Conservation (phyloP, 92 coral and sea anemone genomes). For the Bergia puertoricense region DNA sequence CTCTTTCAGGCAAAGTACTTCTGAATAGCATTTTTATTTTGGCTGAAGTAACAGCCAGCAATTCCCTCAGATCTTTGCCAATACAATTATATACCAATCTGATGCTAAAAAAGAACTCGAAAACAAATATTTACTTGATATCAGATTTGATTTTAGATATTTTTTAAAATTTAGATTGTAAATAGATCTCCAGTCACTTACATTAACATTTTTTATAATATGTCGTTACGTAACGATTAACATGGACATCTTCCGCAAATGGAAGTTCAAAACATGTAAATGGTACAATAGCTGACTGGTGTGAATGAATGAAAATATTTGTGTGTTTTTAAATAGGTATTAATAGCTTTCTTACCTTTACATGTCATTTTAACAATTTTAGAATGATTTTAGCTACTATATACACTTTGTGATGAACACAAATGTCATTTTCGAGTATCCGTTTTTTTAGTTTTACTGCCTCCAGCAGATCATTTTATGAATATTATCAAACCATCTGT, state of each 20-base stretch:
- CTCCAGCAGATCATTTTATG: too few relatives aligned
- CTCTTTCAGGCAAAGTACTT: background rate
- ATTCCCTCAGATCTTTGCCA: background rate
- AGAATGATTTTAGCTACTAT: too few relatives aligned
- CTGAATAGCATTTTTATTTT: too few relatives aligned
- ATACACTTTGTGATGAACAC: too few relatives aligned
- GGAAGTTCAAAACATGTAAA: background rate
- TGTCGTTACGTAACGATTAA: background rate
- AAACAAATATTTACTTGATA: background rate
- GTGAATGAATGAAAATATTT: background rate
- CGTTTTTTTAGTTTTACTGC: too few relatives aligned
- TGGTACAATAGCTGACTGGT: background rate
- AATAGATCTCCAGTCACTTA: constrained; percentile 18
- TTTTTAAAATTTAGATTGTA: constrained; percentile 35
- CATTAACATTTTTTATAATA: constrained; percentile 29
- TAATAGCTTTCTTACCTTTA: background rate
- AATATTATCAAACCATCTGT: too few relatives aligned
- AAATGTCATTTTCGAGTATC: too few relatives aligned
- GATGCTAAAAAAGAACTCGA: background rate
- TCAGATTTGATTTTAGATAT: constrained; percentile 34
- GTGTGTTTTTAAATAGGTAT: too few relatives aligned
- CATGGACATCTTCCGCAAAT: background rate
- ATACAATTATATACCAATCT: background rate
- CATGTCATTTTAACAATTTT: background rate
- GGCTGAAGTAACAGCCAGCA: background rate